Evolutionary conservation across 2,113 vertebrate species (phyloP).

Genomic region (Rhinogobius similis): DNA sequence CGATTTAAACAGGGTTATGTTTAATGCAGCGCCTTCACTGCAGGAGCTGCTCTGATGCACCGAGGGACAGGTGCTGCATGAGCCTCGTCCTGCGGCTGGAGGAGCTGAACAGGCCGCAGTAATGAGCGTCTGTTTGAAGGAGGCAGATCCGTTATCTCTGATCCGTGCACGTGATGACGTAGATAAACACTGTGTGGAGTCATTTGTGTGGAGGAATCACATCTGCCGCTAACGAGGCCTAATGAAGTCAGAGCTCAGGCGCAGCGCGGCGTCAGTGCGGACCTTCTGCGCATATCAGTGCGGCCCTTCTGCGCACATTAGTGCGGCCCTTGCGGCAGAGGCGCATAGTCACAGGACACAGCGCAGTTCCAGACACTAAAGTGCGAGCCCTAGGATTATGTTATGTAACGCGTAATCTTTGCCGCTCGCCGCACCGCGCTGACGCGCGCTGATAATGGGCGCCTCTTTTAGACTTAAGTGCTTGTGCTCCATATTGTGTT

Average conservation of each 20-base stretch:
- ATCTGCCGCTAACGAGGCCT: neutral
- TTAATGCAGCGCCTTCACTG: too few species aligned
- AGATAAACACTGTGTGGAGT: too few species aligned
- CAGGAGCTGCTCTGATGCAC: too few species aligned
- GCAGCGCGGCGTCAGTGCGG: neutral
- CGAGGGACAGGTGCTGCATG: too few species aligned
- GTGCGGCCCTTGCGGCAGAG: neutral
- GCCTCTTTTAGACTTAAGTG: conserved; percentile 1
- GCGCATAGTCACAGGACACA: neutral
- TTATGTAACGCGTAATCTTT: conserved; percentile 12
- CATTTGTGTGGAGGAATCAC: neutral
- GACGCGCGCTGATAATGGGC: conserved; percentile 8
- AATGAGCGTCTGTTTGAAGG: too few species aligned
- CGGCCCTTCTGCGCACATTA: neutral
- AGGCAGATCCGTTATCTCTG: neutral
- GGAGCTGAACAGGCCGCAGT: too few species aligned
- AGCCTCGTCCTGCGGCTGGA: too few species aligned
- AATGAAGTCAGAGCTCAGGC: neutral
- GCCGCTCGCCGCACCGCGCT: neutral
- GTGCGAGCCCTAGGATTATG: neutral
- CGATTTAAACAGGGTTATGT: too few species aligned
- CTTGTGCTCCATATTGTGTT: conserved; percentile 1
- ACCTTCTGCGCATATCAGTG: neutral
- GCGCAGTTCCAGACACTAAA: neutral
- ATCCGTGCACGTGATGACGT: neutral